phyloP scores from a whole-genome alignment of 1,140 invertebrate genomes.

The Neodiprion lecontei region DNA sequence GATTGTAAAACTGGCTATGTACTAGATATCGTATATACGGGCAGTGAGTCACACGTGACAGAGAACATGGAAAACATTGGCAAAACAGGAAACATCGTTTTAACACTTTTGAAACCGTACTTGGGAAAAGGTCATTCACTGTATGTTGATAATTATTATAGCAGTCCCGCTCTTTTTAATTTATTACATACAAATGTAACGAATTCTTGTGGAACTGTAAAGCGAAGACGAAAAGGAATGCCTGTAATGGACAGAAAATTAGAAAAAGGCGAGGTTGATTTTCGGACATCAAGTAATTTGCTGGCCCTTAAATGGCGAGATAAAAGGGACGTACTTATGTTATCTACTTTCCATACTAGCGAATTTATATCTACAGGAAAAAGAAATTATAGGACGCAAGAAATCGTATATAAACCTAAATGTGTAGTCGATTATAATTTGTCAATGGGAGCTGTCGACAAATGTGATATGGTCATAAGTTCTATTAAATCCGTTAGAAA shows the following conservation, averaged over 20 bases:
- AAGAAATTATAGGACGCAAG: neutral
- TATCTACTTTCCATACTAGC: slow-evolving; percentile 21
- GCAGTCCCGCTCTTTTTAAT: slow-evolving; percentile 42
- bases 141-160: slow-evolving; percentile 53
- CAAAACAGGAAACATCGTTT: slow-evolving; percentile 44
- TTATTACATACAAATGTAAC: slow-evolving; percentile 40
- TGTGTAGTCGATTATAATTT: slow-evolving; percentile 49
- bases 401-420: slow-evolving; percentile 38
- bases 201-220: slow-evolving; percentile 44
- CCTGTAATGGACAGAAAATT: slow-evolving; percentile 38
- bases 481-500: slow-evolving; percentile 42
- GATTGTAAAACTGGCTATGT: slow-evolving; percentile 40
- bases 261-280: slow-evolving; percentile 35
- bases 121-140: slow-evolving; percentile 44
- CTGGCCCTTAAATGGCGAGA: slow-evolving; percentile 19
- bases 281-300: slow-evolving; percentile 31
- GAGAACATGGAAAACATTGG: slow-evolving; percentile 30
- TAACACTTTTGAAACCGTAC: slow-evolving; percentile 39
- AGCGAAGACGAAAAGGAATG: slow-evolving; percentile 41
- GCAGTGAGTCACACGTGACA: slow-evolving; percentile 25
- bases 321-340: slow-evolving; percentile 18
- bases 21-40: slow-evolving; percentile 42
- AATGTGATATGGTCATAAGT: slow-evolving; percentile 44
- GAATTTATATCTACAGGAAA: slow-evolving; percentile 11
- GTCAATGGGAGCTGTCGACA: slow-evolving; percentile 51